Conservation (phyloP, 1,140 invertebrate genomes). For the Bombus turneri region DNA sequence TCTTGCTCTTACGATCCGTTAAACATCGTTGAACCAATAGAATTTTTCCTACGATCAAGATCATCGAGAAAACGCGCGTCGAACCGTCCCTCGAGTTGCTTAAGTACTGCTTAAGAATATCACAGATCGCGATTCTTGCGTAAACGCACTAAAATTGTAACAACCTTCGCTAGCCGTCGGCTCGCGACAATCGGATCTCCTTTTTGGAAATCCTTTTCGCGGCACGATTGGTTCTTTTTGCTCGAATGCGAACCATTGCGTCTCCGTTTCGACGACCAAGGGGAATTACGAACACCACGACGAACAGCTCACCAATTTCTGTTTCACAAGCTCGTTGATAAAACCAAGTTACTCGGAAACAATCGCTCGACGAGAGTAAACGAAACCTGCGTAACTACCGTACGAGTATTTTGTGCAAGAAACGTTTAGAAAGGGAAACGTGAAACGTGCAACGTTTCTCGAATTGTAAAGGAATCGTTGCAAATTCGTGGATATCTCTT, state of each 20-base stretch:
- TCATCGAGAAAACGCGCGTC: not conserved
- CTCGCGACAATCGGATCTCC: slow-evolving; percentile 31
- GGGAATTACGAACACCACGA: slow-evolving; percentile 1
- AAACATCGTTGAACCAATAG: not conserved
- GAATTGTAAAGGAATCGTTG: not conserved
- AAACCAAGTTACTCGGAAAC: too few species aligned
- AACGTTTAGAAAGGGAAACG: not conserved
- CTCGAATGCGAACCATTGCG: not conserved
- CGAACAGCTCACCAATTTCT: slow-evolving; percentile 4
- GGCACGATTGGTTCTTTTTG: not conserved
- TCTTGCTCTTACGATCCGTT: not conserved
- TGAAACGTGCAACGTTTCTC: not conserved
- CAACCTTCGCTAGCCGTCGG: slow-evolving; percentile 49
- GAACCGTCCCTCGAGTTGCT: slow-evolving; percentile 16
- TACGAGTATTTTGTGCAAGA: slow-evolving; percentile 3
- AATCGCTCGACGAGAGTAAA: not conserved
- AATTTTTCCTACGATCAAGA: not conserved
- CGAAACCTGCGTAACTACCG: not conserved
- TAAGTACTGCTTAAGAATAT: slow-evolving; percentile 72
- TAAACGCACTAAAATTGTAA: slow-evolving; percentile 55
- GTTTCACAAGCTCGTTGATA: not conserved
- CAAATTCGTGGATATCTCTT: not conserved
- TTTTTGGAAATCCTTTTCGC: not conserved
- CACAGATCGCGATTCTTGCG: slow-evolving; percentile 71
- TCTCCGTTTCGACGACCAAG: slow-evolving; percentile 1